Evolutionary conservation across 1,140 invertebrate genomes (phyloP).

Genomic region (Samia ricini): DNA sequence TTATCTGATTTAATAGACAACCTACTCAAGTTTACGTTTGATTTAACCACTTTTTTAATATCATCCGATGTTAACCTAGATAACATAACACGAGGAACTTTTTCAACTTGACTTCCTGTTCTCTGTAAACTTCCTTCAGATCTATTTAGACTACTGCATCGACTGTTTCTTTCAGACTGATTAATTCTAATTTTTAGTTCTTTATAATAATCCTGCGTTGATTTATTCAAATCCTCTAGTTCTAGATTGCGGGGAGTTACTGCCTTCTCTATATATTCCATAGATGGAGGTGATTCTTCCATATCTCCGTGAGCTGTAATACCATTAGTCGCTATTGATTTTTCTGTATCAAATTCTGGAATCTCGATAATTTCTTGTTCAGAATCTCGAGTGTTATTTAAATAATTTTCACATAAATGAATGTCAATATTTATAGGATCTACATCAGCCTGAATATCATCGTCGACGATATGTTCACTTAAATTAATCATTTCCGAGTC

Average conservation of each 20-base stretch:
- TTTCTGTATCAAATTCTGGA: slow-evolving; percentile 19
- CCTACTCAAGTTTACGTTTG: not conserved
- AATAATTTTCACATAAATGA: not conserved
- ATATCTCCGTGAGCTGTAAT: slow-evolving; percentile 51
- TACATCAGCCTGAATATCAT: slow-evolving; percentile 6
- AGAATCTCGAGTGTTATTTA: slow-evolving; percentile 6
- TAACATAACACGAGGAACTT: not conserved
- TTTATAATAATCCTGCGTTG: slow-evolving; percentile 37
- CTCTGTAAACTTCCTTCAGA: not conserved
- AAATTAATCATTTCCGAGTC: slow-evolving; percentile 31
- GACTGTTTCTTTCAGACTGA: slow-evolving; percentile 2
- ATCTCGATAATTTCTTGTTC: not conserved
- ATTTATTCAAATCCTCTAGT: slow-evolving; percentile 31
- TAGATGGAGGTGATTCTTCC: slow-evolving; percentile 40
- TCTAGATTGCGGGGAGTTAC: slow-evolving; percentile 39
- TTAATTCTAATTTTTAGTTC: slow-evolving; percentile 33
- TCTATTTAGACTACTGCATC: not conserved
- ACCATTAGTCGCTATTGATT: slow-evolving; percentile 43
- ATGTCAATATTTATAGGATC: slow-evolving; percentile 3
- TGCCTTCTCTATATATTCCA: slow-evolving; percentile 24
- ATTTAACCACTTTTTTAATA: not conserved
- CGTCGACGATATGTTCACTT: not conserved
- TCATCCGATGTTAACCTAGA: not conserved
- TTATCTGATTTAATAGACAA: not conserved
- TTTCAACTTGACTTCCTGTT: not conserved